These are phyloP conservation scores for Aphelenchoides avenae DNA, from an alignment of 1,140 invertebrate species.

Conservation along the genomic window DNA sequence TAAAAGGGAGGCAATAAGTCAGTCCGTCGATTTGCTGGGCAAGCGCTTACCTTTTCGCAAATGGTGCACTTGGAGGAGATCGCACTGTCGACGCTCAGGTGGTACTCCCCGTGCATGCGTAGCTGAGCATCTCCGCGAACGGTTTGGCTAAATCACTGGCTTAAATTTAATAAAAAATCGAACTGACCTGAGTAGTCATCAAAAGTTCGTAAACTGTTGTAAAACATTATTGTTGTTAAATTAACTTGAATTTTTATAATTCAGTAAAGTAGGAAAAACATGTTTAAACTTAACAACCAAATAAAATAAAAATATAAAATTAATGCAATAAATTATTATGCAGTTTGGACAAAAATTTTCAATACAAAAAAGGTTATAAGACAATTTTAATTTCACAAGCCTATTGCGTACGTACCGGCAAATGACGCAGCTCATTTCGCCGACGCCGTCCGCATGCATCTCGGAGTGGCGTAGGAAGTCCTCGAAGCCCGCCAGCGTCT, in stretches of 20 bases:
- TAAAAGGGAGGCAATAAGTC: conserved; percentile 2
- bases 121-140: conserved; percentile 32
- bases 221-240: too few species aligned
- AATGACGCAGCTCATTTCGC: conserved; percentile 29
- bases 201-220: too few species aligned
- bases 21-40: background rate
- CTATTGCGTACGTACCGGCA: conserved; percentile 26
- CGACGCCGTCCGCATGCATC: conserved; percentile 21
- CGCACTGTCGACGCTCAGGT: conserved; percentile 12
- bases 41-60: conserved; percentile 3
- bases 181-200: background rate
- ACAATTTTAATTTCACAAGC: too few species aligned
- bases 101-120: conserved; percentile 37
- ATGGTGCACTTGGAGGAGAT: conserved; percentile 12
- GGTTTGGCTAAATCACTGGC: conserved; percentile 30
- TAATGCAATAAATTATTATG: too few species aligned
- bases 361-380: too few species aligned
- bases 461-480: conserved; percentile 32
- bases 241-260: too few species aligned
- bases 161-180: background rate
- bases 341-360: too few species aligned
- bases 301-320: too few species aligned
- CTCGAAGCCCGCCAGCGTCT: conserved; percentile 1
- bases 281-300: too few species aligned
- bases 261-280: too few species aligned